Percentiles rank a stretch among this genome's conserved stretches.
phyloP scores from a whole-genome alignment of 2,888 invertebrate species.

The Saturnia japonica region DNA sequence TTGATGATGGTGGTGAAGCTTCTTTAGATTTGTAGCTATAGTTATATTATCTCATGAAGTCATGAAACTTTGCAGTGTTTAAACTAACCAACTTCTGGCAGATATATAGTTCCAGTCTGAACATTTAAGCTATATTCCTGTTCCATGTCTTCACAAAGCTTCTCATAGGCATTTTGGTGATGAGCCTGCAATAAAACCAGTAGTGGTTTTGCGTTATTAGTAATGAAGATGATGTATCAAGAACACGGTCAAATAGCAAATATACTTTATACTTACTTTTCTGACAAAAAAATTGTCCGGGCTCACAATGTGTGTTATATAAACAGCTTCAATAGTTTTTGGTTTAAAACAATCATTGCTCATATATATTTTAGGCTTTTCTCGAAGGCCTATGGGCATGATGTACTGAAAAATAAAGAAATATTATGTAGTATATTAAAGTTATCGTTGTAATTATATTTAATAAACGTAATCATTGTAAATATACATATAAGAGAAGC shows the following conservation, averaged over 20 bases:
- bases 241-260: neutral
- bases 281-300: constrained; percentile 86
- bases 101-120: constrained; percentile 57
- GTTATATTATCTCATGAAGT: neutral
- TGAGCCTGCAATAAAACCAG: constrained; percentile 41
- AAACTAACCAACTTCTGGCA: constrained; percentile 76
- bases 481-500: neutral
- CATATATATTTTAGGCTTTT: constrained; percentile 57
- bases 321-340: constrained; percentile 71
- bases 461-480: neutral
- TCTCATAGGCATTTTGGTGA: constrained; percentile 58
- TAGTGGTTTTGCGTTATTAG: neutral
- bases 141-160: constrained; percentile 71
- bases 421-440: neutral
- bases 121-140: constrained; percentile 56
- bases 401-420: constrained; percentile 54
- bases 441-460: neutral
- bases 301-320: constrained; percentile 82
- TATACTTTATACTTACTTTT: constrained; percentile 71
- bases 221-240: neutral
- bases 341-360: constrained; percentile 56
- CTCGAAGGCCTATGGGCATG: constrained; percentile 46
- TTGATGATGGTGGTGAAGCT: too few species aligned
- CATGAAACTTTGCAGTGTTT: neutral
- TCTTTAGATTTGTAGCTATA: too few species aligned